Conservation (phyloP, 2,888 invertebrate species). For the Cephus sareptanus region DNA sequence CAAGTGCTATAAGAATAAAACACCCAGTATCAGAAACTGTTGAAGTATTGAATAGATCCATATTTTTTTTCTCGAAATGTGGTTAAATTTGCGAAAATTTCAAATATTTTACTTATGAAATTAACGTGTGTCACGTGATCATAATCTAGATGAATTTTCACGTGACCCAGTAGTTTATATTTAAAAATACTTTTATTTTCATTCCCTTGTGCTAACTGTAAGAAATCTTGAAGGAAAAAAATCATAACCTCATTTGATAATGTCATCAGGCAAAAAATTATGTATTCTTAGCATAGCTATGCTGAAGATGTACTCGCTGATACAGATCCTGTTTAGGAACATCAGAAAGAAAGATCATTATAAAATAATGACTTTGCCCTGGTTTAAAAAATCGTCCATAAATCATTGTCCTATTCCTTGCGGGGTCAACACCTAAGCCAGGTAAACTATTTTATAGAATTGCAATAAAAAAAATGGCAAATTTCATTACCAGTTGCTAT, state of each 20-base stretch:
- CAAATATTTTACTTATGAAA: no score
- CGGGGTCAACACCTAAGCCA: not conserved
- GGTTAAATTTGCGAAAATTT: not conserved
- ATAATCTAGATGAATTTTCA: no score
- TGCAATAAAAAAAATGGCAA: not conserved
- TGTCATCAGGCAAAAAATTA: constrained; percentile 1
- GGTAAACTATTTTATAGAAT: not conserved
- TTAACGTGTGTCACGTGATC: no score
- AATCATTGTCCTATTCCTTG: constrained; percentile 12
- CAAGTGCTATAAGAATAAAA: no score
- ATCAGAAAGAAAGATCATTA: constrained; percentile 1
- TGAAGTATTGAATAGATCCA: not conserved
- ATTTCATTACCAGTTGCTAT: constrained; percentile 46
- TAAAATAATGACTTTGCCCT: constrained; percentile 3
- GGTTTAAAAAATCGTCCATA: constrained; percentile 2
- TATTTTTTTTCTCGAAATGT: not conserved
- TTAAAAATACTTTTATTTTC: not conserved
- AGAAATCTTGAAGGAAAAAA: not conserved
- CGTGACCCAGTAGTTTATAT: no score
- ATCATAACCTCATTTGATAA: not conserved
- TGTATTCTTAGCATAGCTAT: constrained; percentile 1
- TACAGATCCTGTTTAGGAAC: constrained; percentile 8
- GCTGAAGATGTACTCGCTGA: constrained; percentile 9
- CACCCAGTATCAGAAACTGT: not conserved
- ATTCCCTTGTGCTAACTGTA: not conserved